Evolutionary conservation across 1,140 invertebrate species (phyloP), one percentile per base, ranked within the genome.

Genomic region (Berghia stephanieae): DNA sequence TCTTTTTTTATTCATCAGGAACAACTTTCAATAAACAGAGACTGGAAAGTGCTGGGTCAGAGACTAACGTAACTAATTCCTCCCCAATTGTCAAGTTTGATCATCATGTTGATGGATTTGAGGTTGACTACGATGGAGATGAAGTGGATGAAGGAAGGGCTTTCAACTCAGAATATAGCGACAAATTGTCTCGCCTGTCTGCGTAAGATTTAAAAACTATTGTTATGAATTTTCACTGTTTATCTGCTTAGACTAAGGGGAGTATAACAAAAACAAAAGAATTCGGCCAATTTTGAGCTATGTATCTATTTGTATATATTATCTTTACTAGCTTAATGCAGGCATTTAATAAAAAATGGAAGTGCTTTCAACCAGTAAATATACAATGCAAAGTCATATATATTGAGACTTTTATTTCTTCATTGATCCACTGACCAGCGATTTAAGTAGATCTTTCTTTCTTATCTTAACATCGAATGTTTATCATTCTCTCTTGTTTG

Each of bases 11-110:
- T 70, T 46, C 44, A 18, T 31, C 49, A 73, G 71, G 49, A 43
- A n/a, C 40, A 31, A 55, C 71, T n/a, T 42, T 49, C 10, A 2
- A 8, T 42, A 71, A 49, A 27, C 31, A 43, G 2, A 34, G 49
- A 73, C n/a, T n/a, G n/a, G 42, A n/a, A 5, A 57, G 27, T 6
- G 42, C 44, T 57, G 71, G 31, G 16, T 3, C 31, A 18, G 34
- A 36, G 18, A 16, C 10, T 5, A 40, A 2, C 2, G 6, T n/a
- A 3, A 21, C 71, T 3, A 73, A 46, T 38, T 36, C 71, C n/a
- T 27, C 55, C n/a, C 57, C 72, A 6, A 44, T 57, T 31, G 72
- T 75, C 55, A 75, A 60, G 31, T 75, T 75, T 63, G 49, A 42
- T 1, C 36, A 43, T 3, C 43, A 42, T 3, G n/a, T 75, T 1